phyloP scores from a whole-genome alignment of 2,113 vertebrate genomes.

The Gobio gobio region DNA sequence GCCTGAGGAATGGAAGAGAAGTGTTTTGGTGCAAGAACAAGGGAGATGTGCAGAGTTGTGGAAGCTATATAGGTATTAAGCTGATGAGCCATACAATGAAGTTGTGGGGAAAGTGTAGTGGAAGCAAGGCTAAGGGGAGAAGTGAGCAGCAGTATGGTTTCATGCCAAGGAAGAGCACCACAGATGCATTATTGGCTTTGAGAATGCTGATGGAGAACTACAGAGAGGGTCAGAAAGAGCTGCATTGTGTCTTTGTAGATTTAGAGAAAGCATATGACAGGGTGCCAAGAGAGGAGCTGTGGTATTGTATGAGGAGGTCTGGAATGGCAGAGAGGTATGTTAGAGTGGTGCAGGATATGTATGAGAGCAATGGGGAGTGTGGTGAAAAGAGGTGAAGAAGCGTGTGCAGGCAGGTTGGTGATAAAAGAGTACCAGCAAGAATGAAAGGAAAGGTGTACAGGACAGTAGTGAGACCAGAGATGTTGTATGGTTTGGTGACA shows the following conservation, averaged over 20 bases:
- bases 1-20: no score
- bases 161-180: conserved; percentile 3
- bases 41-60: conserved; percentile 22
- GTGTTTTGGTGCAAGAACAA: no score
- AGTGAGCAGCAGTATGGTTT: neutral
- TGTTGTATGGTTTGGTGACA: conserved; percentile 19
- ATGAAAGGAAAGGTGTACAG: conserved; percentile 1
- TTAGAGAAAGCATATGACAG: no score
- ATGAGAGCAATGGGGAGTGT: neutral
- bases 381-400: conserved; percentile 16
- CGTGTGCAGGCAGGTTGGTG: conserved; percentile 11
- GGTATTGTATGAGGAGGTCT: neutral
- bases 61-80: neutral
- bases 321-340: neutral
- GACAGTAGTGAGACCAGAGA: neutral
- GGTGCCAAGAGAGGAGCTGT: neutral
- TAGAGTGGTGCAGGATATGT: neutral
- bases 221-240: neutral
- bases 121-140: conserved; percentile 3
- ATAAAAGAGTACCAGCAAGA: neutral
- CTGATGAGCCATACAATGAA: conserved; percentile 29
- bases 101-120: neutral
- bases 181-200: neutral
- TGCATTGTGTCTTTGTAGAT: no score
- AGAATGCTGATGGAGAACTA: no score